phyloP scores from a whole-genome alignment of 2,113 vertebrate species.

The Pagrus major region DNA sequence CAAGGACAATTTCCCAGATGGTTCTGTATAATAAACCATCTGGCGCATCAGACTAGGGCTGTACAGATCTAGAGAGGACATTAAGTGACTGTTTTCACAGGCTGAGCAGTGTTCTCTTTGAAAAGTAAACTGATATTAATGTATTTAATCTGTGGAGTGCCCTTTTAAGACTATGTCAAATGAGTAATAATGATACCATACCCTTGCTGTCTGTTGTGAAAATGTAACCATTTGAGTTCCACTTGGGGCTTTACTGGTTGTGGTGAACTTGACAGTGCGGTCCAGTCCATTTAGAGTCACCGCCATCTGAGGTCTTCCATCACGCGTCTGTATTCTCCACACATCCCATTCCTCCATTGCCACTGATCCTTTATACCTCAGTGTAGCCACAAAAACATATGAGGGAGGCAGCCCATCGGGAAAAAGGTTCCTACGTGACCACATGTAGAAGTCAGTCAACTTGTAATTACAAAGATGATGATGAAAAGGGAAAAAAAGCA shows the following conservation, averaged over 20 bases:
- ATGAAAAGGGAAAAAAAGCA: conserved; percentile 4
- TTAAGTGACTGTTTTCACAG: too few relatives aligned
- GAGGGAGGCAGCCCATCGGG: conserved; percentile 97
- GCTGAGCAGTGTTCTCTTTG: not conserved
- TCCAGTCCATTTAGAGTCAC: conserved; percentile 92
- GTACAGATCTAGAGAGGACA: not conserved
- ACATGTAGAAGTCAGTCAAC: conserved; percentile 25
- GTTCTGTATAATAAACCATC: too few relatives aligned
- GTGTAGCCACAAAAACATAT: conserved; percentile 96
- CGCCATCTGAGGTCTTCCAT: conserved; percentile 92
- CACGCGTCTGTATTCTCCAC: conserved; percentile 92
- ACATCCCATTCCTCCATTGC: conserved; percentile 94
- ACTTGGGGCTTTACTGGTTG: conserved; percentile 87
- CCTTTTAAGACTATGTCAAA: not conserved
- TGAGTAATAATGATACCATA: conserved; percentile 70
- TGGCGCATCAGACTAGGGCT: too few relatives aligned
- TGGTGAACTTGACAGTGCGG: conserved; percentile 90
- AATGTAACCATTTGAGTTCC: conserved; percentile 91
- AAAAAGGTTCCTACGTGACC: conserved; percentile 88
- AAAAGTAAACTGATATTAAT: not conserved
- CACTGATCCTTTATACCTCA: conserved; percentile 91
- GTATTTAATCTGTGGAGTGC: not conserved
- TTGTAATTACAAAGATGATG: not conserved
- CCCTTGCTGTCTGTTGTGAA: conserved; percentile 85
- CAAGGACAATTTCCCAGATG: too few relatives aligned